Percentiles rank a stretch among this genome's conserved stretches.
Evolutionary conservation across 2,888 invertebrate species (phyloP).

Genomic region (Pediacus dermestoides): DNA sequence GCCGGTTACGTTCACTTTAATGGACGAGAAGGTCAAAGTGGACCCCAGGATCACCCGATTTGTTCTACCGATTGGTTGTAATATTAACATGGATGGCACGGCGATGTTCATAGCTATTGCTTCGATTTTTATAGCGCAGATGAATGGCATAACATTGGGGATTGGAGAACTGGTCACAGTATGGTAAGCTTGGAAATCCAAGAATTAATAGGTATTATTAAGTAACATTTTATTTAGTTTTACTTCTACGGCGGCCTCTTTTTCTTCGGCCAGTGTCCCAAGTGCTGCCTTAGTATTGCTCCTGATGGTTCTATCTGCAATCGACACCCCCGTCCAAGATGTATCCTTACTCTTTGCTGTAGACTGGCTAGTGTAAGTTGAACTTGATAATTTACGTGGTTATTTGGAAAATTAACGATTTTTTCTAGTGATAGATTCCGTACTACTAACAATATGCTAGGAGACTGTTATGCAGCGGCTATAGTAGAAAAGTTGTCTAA

Average conservation of each 20-base stretch:
- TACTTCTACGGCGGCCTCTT: constrained; percentile 81
- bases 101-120: constrained; percentile 86
- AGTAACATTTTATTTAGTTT: too few relatives aligned
- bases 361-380: constrained; percentile 86
- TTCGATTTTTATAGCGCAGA: constrained; percentile 81
- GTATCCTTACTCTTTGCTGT: constrained; percentile 80
- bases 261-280: constrained; percentile 84
- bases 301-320: constrained; percentile 75
- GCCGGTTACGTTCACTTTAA: constrained; percentile 78
- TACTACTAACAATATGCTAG: constrained; percentile 84
- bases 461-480: constrained; percentile 84
- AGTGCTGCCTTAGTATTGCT: constrained; percentile 80
- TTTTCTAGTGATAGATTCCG: constrained; percentile 73
- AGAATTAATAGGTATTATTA: too few relatives aligned
- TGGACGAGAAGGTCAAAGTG: constrained; percentile 78
- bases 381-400: constrained; percentile 2
- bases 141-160: constrained; percentile 77
- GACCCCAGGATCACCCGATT: constrained; percentile 82
- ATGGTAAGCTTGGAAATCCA: constrained; percentile 59
- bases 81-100: constrained; percentile 91
- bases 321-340: constrained; percentile 77
- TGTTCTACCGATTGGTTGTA: constrained; percentile 86
- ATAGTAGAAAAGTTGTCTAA: constrained; percentile 80
- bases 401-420: not conserved
- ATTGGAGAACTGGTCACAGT: constrained; percentile 84